Percentiles rank a stretch among this genome's conserved stretches.
Conservation (phyloP, 2,113 vertebrate genomes). For the Taurulus bubalis region DNA sequence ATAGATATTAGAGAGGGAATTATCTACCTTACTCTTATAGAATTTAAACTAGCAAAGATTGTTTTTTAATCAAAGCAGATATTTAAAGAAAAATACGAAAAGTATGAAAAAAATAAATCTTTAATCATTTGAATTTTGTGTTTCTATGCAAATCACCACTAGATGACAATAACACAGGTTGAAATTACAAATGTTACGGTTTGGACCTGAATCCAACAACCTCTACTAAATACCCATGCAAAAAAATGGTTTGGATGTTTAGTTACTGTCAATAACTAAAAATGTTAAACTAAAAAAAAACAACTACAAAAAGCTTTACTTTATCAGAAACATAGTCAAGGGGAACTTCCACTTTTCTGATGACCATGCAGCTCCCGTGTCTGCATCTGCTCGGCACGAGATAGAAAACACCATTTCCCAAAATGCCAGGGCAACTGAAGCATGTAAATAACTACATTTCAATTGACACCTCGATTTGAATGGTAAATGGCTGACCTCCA, state of each 20-base stretch:
- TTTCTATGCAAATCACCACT: no score
- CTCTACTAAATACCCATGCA: not conserved
- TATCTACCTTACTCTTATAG: no score
- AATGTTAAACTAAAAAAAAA: not conserved
- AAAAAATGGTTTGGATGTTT: not conserved
- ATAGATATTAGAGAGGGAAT: no score
- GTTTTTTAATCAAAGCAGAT: no score
- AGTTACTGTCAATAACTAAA: not conserved
- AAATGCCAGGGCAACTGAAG: conserved; percentile 72
- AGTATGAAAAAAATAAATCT: no score
- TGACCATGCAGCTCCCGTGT: conserved; percentile 4
- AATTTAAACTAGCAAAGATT: not conserved
- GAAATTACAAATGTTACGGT: not conserved
- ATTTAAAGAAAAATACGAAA: no score
- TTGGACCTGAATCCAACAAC: not conserved
- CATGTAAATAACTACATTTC: conserved; percentile 78
- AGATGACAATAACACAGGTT: no score
- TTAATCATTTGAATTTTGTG: no score
- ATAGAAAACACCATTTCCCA: conserved; percentile 62
- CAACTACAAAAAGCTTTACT: not conserved
- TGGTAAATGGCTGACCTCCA: conserved; percentile 71
- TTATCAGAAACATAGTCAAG: conserved; percentile 14
- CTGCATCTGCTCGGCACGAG: conserved; percentile 51
- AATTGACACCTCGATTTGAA: conserved; percentile 79
- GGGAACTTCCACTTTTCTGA: conserved; percentile 23